These are phyloP conservation scores for Puntigrus tetrazona DNA, from an alignment of 2,113 vertebrate genomes.

Conservation along the genomic window DNA sequence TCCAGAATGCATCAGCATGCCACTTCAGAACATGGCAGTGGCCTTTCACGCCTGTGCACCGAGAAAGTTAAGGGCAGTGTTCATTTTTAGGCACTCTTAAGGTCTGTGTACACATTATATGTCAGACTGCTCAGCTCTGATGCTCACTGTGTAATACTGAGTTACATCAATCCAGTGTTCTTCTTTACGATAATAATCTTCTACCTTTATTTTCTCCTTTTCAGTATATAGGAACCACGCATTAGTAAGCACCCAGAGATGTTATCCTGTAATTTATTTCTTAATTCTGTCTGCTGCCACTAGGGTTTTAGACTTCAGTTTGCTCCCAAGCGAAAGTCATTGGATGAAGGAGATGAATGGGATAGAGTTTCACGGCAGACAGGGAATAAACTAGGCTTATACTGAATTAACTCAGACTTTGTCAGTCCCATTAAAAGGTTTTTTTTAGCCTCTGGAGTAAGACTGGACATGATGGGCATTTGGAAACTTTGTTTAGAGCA, in stretches of 20 bases:
- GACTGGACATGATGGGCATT: constrained; percentile 8
- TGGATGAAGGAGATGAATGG: constrained; percentile 40
- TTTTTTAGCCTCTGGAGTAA: constrained; percentile 19
- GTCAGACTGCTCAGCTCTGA: background rate
- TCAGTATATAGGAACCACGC: background rate
- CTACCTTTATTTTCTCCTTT: background rate
- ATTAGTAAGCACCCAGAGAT: background rate
- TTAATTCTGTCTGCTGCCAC: background rate
- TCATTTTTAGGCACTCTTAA: background rate
- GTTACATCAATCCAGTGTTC: background rate
- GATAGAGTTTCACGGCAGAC: constrained; percentile 34
- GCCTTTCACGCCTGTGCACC: constrained; percentile 35
- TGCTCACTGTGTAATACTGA: background rate
- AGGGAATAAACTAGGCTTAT: constrained; percentile 14
- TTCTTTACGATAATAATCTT: background rate
- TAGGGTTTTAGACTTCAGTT: background rate
- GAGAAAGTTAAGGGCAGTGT: constrained; percentile 8
- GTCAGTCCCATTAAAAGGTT: constrained; percentile 42
- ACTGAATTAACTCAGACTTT: background rate
- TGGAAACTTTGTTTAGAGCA: background rate
- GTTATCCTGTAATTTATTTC: background rate
- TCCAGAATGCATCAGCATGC: constrained; percentile 41
- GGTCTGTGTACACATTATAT: background rate
- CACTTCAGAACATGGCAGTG: constrained; percentile 31
- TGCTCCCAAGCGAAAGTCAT: background rate